A percentile compares a stretch with the other conserved stretches of the same genome.
phyloP scores from a whole-genome alignment of 2,888 invertebrate genomes.

The Meandrusa payeni region DNA sequence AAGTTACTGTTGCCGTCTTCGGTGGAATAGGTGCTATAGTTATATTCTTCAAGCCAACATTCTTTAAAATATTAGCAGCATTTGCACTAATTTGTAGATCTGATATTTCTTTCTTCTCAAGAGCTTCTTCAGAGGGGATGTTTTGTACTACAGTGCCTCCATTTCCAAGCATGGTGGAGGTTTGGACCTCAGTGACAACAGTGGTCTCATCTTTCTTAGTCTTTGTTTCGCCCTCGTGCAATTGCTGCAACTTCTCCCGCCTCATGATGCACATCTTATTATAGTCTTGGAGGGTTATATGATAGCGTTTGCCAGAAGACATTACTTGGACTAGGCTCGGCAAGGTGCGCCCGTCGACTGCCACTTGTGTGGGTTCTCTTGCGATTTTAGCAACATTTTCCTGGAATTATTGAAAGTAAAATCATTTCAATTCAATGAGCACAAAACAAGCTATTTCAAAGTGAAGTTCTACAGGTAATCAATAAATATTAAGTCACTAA shows the following conservation, averaged over 20 bases:
- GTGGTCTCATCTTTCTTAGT: constrained; percentile 43
- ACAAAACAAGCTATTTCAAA: no score
- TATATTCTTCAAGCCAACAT: constrained; percentile 72
- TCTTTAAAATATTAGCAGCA: constrained; percentile 69
- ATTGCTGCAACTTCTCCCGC: constrained; percentile 83
- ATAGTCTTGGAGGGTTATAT: constrained; percentile 89
- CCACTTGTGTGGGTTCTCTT: constrained; percentile 76
- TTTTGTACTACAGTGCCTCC: constrained; percentile 62
- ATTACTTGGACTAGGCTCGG: constrained; percentile 87
- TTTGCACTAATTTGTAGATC: constrained; percentile 54
- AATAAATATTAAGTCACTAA: no score
- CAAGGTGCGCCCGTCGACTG: constrained; percentile 79
- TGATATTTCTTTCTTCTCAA: constrained; percentile 44
- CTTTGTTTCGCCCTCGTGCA: constrained; percentile 42
- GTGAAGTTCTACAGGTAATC: no score
- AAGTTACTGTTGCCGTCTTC: constrained; percentile 65
- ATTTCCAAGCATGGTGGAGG: constrained; percentile 61
- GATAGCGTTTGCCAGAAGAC: constrained; percentile 89
- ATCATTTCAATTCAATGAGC: no score
- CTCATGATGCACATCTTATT: constrained; percentile 89
- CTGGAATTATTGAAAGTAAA: constrained; percentile 33
- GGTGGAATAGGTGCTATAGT: constrained; percentile 71
- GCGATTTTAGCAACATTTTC: constrained; percentile 64
- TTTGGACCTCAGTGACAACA: constrained; percentile 61
- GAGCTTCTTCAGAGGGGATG: constrained; percentile 40